These are phyloP conservation scores for Zaprionus camerounensis DNA, from an alignment of 1,140 invertebrate species.

Conservation along the genomic window DNA sequence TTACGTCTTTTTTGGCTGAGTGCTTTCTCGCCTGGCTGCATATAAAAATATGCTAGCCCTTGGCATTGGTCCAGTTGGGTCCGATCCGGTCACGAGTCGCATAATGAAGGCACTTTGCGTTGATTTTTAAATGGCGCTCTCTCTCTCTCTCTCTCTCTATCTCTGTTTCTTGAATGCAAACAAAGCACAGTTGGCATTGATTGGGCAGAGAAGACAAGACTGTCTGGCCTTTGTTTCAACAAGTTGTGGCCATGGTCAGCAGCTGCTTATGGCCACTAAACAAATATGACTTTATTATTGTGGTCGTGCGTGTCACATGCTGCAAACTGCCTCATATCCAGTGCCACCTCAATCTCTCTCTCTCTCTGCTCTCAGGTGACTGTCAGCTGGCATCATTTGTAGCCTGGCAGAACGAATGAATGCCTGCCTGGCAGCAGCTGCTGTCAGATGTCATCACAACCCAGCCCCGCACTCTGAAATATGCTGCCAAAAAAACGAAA, in stretches of 20 bases:
- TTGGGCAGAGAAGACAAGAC: slow-evolving; percentile 36
- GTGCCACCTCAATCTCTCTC: slow-evolving; percentile 49
- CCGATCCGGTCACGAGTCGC: slow-evolving; percentile 40
- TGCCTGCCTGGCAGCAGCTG: slow-evolving; percentile 55
- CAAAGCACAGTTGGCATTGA: slow-evolving; percentile 69
- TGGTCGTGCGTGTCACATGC: slow-evolving; percentile 45
- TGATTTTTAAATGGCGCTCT: slow-evolving; percentile 76
- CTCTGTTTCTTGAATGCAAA: slow-evolving; percentile 55
- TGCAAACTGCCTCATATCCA: slow-evolving; percentile 51
- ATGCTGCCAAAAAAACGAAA: slow-evolving; percentile 47
- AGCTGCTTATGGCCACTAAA: slow-evolving; percentile 46
- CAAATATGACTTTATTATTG: slow-evolving; percentile 45
- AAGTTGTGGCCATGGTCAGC: slow-evolving; percentile 46
- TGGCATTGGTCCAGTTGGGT: slow-evolving; percentile 18
- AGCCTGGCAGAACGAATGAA: slow-evolving; percentile 1
- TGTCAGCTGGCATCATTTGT: slow-evolving; percentile 37
- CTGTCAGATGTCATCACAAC: slow-evolving; percentile 74
- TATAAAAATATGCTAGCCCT: slow-evolving; percentile 62
- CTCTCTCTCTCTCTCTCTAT: background rate
- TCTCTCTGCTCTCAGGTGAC: slow-evolving; percentile 25
- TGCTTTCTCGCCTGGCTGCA: slow-evolving; percentile 38
- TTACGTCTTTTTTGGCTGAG: slow-evolving; percentile 60
- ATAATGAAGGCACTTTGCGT: slow-evolving; percentile 79
- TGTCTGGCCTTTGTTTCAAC: slow-evolving; percentile 66
- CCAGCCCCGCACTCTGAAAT: slow-evolving; percentile 23